A percentile compares a stretch with the other conserved stretches of the same genome.
phyloP scores from a whole-genome alignment of 2,113 vertebrate genomes.

The Saguinus midas region DNA sequence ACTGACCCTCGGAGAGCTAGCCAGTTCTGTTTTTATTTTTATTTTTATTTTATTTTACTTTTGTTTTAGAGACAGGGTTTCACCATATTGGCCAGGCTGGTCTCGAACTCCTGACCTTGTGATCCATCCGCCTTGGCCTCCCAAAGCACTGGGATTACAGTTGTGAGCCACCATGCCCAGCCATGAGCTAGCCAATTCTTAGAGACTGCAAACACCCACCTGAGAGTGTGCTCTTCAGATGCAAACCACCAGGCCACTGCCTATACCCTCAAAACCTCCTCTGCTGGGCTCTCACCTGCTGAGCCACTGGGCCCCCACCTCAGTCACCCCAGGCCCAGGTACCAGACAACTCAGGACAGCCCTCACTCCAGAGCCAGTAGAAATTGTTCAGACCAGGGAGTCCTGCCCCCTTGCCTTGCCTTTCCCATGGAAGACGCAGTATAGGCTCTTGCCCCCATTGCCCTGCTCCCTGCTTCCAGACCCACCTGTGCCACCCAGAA shows the following conservation, averaged over 20 bases:
- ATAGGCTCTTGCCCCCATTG: not conserved
- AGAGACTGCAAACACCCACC: not conserved
- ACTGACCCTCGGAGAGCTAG: not conserved
- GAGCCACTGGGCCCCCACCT: not conserved
- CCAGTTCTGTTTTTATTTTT: not conserved
- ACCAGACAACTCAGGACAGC: not conserved
- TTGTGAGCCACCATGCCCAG: too few species aligned
- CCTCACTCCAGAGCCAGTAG: not conserved
- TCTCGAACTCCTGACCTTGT: too few species aligned
- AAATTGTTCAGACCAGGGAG: not conserved
- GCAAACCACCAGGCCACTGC: not conserved
- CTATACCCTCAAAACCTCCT: not conserved
- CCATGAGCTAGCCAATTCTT: not conserved
- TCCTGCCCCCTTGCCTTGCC: not conserved
- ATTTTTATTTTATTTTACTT: too few species aligned
- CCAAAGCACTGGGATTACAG: too few species aligned
- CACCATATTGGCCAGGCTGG: too few species aligned
- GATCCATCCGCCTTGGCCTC: too few species aligned
- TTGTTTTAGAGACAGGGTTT: too few species aligned
- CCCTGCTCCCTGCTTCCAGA: not conserved
- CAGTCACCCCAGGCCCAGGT: not conserved
- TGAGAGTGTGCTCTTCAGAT: not conserved
- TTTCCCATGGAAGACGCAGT: not conserved
- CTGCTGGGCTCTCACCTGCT: not conserved
- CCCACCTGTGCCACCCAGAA: not conserved